Percentiles rank a stretch among this genome's conserved stretches.
Conservation (phyloP, 2,113 vertebrate species). For the Melospiza melodia region DNA sequence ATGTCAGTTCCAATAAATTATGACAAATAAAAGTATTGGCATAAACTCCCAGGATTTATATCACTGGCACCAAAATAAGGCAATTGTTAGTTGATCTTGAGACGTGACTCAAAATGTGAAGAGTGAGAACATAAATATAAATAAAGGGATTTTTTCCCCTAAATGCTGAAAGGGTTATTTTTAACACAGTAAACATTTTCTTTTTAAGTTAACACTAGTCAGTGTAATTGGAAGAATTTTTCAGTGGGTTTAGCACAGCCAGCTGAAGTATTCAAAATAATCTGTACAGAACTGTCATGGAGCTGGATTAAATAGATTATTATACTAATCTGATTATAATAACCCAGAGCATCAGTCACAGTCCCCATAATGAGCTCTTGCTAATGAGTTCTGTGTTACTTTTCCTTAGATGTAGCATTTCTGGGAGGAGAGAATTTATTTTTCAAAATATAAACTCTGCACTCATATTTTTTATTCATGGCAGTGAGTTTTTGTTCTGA, state of each 20-base stretch:
- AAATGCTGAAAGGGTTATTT: conserved; percentile 47
- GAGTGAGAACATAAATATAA: conserved; percentile 43
- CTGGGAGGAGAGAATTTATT: neutral
- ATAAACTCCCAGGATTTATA: neutral
- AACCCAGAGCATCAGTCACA: neutral
- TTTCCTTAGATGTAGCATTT: neutral
- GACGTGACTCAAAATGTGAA: conserved; percentile 47
- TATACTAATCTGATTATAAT: neutral
- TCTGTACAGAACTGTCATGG: neutral
- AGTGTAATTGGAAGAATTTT: neutral
- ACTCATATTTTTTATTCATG: accelerated
- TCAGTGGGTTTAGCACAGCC: neutral
- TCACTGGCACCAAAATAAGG: conserved; percentile 13
- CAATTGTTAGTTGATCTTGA: conserved; percentile 7
- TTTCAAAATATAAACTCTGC: neutral
- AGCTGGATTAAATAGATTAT: neutral
- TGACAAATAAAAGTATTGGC: conserved; percentile 28
- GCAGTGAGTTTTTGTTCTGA: neutral
- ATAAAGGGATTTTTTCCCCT: neutral
- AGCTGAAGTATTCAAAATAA: neutral
- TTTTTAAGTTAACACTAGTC: neutral
- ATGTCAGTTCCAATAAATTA: conserved; percentile 40
- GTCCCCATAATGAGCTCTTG: neutral
- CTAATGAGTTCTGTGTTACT: neutral
- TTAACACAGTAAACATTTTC: conserved; percentile 16